Evolutionary conservation across 2,888 invertebrate species (phyloP).

Genomic region (Pheosia gnoma): DNA sequence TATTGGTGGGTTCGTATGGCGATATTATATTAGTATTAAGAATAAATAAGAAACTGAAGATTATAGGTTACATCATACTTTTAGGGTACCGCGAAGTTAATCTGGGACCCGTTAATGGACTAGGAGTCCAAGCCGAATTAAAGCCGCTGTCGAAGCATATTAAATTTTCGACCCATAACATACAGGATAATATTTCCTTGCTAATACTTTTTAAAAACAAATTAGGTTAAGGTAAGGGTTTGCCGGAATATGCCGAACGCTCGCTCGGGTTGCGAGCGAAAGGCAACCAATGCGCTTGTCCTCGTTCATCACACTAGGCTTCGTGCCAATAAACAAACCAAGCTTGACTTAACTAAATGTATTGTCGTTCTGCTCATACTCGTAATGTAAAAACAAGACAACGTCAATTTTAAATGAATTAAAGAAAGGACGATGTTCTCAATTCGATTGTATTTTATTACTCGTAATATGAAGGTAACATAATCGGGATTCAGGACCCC

Average conservation of each 20-base stretch:
- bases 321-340: too few relatives aligned
- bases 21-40: too few relatives aligned
- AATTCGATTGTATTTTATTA: too few relatives aligned
- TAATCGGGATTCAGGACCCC: too few relatives aligned
- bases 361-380: too few relatives aligned
- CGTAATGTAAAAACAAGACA: too few relatives aligned
- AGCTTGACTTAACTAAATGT: too few relatives aligned
- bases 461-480: too few relatives aligned
- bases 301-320: too few relatives aligned
- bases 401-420: too few relatives aligned
- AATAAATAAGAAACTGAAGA: background rate
- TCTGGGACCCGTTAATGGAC: slow-evolving; percentile 55
- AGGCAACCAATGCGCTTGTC: background rate
- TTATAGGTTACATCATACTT: slow-evolving; percentile 16
- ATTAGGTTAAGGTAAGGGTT: background rate
- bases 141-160: slow-evolving; percentile 43
- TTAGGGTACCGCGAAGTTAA: slow-evolving; percentile 36
- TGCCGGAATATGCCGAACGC: background rate
- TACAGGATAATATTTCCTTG: slow-evolving; percentile 26
- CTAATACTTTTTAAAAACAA: slow-evolving; percentile 9
- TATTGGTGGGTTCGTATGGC: too few relatives aligned
- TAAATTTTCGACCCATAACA: slow-evolving; percentile 43
- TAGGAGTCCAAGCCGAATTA: slow-evolving; percentile 6
- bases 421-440: too few relatives aligned
- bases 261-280: background rate